Conservation (phyloP, 2,888 invertebrate species). For the Podabrus alpinus region DNA sequence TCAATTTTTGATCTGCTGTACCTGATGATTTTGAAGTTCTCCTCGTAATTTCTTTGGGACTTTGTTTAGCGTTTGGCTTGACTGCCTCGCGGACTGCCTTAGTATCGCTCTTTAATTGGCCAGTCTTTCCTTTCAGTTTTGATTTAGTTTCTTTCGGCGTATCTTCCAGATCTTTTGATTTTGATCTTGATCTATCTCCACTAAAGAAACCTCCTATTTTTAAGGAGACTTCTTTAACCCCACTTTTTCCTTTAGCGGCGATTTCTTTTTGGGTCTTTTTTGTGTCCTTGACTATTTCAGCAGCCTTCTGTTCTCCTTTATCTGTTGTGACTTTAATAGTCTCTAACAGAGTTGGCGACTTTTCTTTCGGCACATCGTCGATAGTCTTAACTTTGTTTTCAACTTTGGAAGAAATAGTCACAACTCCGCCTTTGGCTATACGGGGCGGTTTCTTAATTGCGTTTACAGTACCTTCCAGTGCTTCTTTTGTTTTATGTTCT, state of each 20-base stretch:
- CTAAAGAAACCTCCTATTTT: conserved; percentile 1
- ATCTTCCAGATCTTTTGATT: background rate
- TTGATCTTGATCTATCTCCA: background rate
- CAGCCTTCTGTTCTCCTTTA: background rate
- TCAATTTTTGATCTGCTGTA: background rate
- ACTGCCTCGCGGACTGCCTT: background rate
- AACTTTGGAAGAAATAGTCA: background rate
- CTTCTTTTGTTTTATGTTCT: conserved; percentile 8
- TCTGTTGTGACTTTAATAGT: background rate
- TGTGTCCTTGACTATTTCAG: background rate
- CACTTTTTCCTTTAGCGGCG: background rate
- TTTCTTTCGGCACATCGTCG: background rate
- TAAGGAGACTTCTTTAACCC: background rate
- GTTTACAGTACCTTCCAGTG: conserved; percentile 8
- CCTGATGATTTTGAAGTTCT: background rate
- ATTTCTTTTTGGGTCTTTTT: conserved; percentile 6
- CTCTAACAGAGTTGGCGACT: background rate
- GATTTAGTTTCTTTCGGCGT: background rate
- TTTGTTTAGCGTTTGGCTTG: background rate
- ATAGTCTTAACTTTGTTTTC: background rate
- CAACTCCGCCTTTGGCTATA: background rate
- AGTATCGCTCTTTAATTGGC: background rate
- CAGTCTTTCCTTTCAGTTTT: background rate
- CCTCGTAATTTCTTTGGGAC: background rate
- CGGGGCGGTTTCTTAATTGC: background rate